A percentile compares a stretch with the other conserved stretches of the same genome.
These are phyloP conservation scores for Pollenia angustigena DNA, from an alignment of 2,888 invertebrate species.

Conservation along the genomic window DNA sequence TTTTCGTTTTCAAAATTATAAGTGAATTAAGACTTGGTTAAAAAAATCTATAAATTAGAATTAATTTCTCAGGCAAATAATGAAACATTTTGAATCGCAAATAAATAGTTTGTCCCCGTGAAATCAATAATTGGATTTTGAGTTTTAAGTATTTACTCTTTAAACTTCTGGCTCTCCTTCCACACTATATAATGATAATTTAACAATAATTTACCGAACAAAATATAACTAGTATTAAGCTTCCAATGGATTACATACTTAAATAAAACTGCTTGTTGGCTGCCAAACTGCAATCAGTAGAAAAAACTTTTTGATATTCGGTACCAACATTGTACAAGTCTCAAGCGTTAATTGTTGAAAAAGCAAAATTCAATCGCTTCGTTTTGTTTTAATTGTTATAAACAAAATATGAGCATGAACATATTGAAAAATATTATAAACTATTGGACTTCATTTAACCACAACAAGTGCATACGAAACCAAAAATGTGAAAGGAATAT, in stretches of 20 bases:
- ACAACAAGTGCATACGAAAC: constrained; percentile 1
- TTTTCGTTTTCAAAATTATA: too few relatives aligned
- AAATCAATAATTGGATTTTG: too few relatives aligned
- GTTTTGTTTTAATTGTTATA: constrained; percentile 40
- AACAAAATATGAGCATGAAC: constrained; percentile 14
- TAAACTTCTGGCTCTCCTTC: background rate
- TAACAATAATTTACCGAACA: constrained; percentile 11
- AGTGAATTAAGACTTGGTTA: too few relatives aligned
- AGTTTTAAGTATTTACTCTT: background rate
- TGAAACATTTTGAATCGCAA: too few relatives aligned
- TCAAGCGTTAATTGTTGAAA: constrained; percentile 61
- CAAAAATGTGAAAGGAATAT: constrained; percentile 55
- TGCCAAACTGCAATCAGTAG: constrained; percentile 26
- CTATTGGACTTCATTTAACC: background rate
- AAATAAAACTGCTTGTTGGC: background rate
- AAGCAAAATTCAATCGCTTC: constrained; percentile 34
- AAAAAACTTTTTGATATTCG: constrained; percentile 28
- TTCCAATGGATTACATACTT: constrained; percentile 24
- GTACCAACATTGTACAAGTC: constrained; percentile 23
- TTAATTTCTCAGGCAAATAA: too few relatives aligned
- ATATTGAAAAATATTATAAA: constrained; percentile 4
- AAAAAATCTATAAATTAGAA: too few relatives aligned
- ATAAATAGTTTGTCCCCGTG: too few relatives aligned
- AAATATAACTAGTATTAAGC: constrained; percentile 37
- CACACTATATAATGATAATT: constrained; percentile 21